phyloP scores from a whole-genome alignment of 2,888 invertebrate genomes.

The Xylocampa areola region DNA sequence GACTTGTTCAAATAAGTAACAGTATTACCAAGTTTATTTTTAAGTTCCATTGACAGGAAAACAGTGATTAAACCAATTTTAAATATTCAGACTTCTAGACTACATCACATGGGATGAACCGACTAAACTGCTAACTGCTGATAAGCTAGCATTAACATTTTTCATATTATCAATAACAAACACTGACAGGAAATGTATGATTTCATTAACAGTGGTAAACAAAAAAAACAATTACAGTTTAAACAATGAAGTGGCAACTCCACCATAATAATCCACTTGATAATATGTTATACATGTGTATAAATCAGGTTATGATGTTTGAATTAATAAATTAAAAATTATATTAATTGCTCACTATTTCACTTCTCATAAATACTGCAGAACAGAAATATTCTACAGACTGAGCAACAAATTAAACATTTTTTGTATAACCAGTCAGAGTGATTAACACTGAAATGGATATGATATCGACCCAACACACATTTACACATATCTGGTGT shows the following conservation, averaged over 20 bases:
- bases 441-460: constrained; percentile 47
- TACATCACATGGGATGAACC: constrained; percentile 39
- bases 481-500: constrained; percentile 20
- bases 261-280: constrained; percentile 42
- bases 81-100: constrained; percentile 2
- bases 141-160: constrained; percentile 41
- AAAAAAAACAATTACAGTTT: constrained; percentile 50
- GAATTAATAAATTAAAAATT: too few relatives aligned
- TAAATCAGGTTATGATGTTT: too few relatives aligned
- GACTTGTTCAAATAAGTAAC: constrained; percentile 26
- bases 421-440: background rate
- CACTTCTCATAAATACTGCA: background rate
- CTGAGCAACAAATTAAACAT: constrained; percentile 3
- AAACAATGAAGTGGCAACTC: constrained; percentile 53
- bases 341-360: too few relatives aligned
- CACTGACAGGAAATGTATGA: constrained; percentile 39
- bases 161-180: constrained; percentile 47
- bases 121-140: constrained; percentile 31
- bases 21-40: constrained; percentile 24
- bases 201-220: constrained; percentile 41
- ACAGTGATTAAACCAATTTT: constrained; percentile 1
- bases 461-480: constrained; percentile 49
- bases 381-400: background rate
- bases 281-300: too few relatives aligned
- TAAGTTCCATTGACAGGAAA: constrained; percentile 34